A percentile compares a stretch with the other conserved stretches of the same genome.
Evolutionary conservation across 2,113 vertebrate genomes (phyloP).

Genomic region (Platycercus adscitus): DNA sequence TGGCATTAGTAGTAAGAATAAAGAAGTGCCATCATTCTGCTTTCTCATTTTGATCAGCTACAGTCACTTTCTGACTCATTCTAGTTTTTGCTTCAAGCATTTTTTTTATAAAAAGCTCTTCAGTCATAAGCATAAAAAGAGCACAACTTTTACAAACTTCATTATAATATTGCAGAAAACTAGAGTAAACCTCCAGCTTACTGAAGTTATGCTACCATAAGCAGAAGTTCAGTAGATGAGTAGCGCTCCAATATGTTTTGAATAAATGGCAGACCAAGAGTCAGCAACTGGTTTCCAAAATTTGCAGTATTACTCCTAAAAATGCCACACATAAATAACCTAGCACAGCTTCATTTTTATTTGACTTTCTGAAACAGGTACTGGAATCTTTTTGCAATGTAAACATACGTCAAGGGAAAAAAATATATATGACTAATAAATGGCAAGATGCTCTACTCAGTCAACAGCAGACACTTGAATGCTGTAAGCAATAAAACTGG

Average conservation of each 20-base stretch:
- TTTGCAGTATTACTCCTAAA: not conserved
- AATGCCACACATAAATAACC: not conserved
- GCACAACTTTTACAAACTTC: not conserved
- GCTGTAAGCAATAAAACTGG: not conserved
- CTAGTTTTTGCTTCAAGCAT: not conserved
- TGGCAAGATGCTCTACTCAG: not conserved
- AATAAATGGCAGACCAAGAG: not conserved
- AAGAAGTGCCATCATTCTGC: not conserved
- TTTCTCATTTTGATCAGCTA: not conserved
- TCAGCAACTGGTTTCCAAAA: not conserved
- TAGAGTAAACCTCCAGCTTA: not conserved
- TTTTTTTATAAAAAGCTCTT: not conserved
- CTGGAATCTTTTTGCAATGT: not conserved
- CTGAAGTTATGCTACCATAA: not conserved
- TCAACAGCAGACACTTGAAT: not conserved
- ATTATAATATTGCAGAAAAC: not conserved
- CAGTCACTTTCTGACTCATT: not conserved
- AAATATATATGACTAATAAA: not conserved
- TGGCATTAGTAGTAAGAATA: not conserved
- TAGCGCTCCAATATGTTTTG: not conserved
- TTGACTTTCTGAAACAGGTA: not conserved
- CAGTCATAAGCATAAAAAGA: not conserved
- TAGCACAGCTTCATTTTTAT: not conserved
- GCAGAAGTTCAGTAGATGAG: not conserved
- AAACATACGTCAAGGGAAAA: not conserved